phyloP scores from a whole-genome alignment of 2,888 invertebrate species.

The Nephrotoma flavescens region DNA sequence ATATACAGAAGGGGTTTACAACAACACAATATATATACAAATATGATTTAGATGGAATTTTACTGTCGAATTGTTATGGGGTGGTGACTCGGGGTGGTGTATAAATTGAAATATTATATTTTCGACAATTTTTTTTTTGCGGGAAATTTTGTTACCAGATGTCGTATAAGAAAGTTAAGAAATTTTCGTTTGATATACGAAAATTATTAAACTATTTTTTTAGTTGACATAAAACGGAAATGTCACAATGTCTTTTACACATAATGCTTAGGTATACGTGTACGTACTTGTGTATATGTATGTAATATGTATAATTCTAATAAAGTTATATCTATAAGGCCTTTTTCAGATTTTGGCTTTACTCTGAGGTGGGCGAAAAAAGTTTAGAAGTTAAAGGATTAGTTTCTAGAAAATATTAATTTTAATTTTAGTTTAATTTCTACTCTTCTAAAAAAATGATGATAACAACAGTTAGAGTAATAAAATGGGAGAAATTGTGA shows the following conservation, averaged over 20 bases:
- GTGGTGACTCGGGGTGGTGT: not conserved
- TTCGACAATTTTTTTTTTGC: not conserved
- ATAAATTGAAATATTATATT: not conserved
- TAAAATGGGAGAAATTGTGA: too few relatives aligned
- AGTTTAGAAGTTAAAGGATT: too few relatives aligned
- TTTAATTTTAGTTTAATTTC: too few relatives aligned
- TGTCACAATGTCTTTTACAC: not conserved
- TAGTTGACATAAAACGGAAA: not conserved
- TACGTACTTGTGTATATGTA: too few relatives aligned
- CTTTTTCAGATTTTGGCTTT: too few relatives aligned
- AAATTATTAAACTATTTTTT: not conserved
- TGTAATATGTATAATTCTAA: too few relatives aligned
- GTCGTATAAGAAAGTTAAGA: not conserved
- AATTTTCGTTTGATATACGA: not conserved
- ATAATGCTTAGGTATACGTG: too few relatives aligned
- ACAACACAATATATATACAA: not conserved
- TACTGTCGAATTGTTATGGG: not conserved
- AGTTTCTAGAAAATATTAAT: too few relatives aligned
- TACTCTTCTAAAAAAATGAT: too few relatives aligned
- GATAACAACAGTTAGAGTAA: too few relatives aligned
- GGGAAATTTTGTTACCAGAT: not conserved
- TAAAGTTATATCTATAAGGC: too few relatives aligned
- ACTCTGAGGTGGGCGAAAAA: too few relatives aligned
- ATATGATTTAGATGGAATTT: not conserved
- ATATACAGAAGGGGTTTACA: not conserved